Base-by-base conservation (phyloP, 2,888 invertebrate genomes). In the Acrobasis suavella region DNA sequence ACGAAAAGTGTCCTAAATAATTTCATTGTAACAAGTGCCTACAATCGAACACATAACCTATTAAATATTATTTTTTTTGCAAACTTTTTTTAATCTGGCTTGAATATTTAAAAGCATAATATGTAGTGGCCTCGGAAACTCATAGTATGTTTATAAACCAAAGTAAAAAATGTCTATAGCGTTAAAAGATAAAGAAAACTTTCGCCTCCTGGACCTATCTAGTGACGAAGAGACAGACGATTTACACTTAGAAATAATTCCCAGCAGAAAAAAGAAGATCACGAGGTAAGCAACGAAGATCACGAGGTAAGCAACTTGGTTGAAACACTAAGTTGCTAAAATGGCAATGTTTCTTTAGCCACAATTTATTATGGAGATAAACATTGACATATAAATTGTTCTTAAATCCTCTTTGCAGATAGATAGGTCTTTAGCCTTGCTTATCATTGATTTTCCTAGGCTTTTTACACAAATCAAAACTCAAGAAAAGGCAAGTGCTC, bases 191-290 rank as follows among this genome's bases (percentile, higher is more conserved):
- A 95, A 94, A 77, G 95, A 95, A 87, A 94, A 94, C 69, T 94
- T 94, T 78, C 93, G 95, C 72, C 91, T 95, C 55, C 80, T 95
- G 74, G 94, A 94, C 75, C 80, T 94, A 67, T 93, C 94, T 60
- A 94, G 94, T 64, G 94, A 94, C 67, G 94, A 93, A 68, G 94
- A 93, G 54, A 94, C 94, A 0, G 94, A 94, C 67, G 90, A 94
- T 65, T 88, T 94, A 52, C 94, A 94, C 75, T 77, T 94, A 79
- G 93, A 94, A 79, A 88, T 94, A 64, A 93, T 93, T 65, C 93
- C 93, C 52, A 94, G 93, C 72, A 83, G 91, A 56, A 92, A 91
- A 76, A 94, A 93, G 78, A 94, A 93, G 81, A 85, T 94, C 38
- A 92, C 93, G 65, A 93, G 94, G 94, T 93, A 75, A 22, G 68